phyloP scores from a whole-genome alignment of 2,888 invertebrate species.

The Carpatolechia fugitivella region DNA sequence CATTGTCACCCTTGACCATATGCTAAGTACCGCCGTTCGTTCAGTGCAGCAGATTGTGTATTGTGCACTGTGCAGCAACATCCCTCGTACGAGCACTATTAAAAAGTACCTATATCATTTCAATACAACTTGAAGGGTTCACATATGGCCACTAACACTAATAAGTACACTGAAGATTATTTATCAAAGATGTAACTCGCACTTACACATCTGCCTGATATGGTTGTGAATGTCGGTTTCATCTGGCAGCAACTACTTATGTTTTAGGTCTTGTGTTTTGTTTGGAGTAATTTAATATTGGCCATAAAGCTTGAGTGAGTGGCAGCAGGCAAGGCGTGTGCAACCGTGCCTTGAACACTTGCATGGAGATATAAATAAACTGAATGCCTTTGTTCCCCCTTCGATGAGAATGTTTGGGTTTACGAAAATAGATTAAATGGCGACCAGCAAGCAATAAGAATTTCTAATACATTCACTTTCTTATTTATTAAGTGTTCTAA shows the following conservation, averaged over 20 bases:
- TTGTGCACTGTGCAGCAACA: not conserved
- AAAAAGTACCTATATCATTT: not conserved
- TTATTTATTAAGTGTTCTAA: not conserved
- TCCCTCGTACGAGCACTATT: not conserved
- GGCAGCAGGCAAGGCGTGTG: not conserved
- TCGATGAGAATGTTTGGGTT: not conserved
- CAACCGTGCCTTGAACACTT: constrained; percentile 3
- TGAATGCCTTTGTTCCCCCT: not conserved
- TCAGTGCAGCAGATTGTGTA: not conserved
- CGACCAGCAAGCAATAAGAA: not conserved
- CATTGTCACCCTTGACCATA: constrained; percentile 13
- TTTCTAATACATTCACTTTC: not conserved
- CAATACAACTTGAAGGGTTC: not conserved
- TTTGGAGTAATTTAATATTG: constrained; percentile 3
- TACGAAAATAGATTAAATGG: not conserved
- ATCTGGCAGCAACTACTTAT: not conserved
- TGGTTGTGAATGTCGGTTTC: not conserved
- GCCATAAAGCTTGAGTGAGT: not conserved
- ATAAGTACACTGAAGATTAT: not conserved
- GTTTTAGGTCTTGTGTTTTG: constrained; percentile 1
- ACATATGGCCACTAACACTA: not conserved
- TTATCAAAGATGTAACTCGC: constrained; percentile 6
- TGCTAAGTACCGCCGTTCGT: constrained; percentile 4
- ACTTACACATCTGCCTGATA: constrained; percentile 2
- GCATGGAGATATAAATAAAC: constrained; percentile 1